These are phyloP conservation scores for Pyxicephalus adspersus DNA, from an alignment of 2,113 vertebrate species.

Conservation along the genomic window DNA sequence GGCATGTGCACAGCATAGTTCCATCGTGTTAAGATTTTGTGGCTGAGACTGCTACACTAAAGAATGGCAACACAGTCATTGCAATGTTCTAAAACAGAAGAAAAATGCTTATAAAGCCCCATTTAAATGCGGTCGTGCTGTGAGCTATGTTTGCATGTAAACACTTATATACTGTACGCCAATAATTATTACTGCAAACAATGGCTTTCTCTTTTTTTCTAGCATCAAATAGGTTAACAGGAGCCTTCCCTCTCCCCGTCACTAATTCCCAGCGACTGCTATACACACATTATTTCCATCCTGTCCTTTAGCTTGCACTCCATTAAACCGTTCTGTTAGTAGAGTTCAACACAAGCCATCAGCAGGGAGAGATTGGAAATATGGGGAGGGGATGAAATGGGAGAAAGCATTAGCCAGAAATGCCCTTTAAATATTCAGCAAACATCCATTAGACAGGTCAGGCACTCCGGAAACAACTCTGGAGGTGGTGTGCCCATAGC, in stretches of 20 bases:
- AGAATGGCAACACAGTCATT: neutral
- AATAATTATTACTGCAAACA: neutral
- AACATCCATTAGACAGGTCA: conserved; percentile 56
- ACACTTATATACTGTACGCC: neutral
- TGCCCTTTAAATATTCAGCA: conserved; percentile 54
- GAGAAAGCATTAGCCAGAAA: conserved; percentile 51
- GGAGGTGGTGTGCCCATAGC: conserved; percentile 1
- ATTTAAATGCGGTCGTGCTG: neutral
- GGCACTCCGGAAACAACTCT: conserved; percentile 29
- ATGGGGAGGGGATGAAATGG: conserved; percentile 2
- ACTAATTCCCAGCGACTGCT: conserved; percentile 3
- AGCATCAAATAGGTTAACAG: conserved; percentile 5
- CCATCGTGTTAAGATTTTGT: neutral
- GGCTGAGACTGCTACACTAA: neutral
- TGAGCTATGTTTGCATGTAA: neutral
- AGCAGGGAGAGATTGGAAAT: conserved; percentile 21
- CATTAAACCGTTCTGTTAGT: conserved; percentile 55
- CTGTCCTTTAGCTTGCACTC: conserved; percentile 47
- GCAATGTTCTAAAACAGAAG: neutral
- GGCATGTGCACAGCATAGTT: neutral
- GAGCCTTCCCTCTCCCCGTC: neutral
- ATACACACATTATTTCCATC: conserved; percentile 27
- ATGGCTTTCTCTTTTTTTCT: neutral
- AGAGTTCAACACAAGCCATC: conserved; percentile 50
- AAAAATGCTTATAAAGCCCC: neutral